Evolutionary conservation across 37 sponge, comb jelly and placozoan species (phyloP).

Genomic region (Theonella swinhoei): DNA sequence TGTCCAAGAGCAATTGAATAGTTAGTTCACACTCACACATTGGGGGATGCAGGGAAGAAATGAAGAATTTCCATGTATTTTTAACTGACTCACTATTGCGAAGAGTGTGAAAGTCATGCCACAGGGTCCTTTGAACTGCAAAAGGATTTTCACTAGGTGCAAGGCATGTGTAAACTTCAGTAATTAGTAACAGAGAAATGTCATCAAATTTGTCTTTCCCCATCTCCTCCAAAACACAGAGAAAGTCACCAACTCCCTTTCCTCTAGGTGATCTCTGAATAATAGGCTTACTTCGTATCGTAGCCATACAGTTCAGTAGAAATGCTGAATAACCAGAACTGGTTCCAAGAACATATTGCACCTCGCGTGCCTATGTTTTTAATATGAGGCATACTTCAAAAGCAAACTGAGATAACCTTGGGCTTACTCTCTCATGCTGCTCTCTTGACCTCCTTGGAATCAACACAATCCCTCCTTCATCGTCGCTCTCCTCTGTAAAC

Average conservation of each 20-base stretch:
- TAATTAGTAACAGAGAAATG: neutral
- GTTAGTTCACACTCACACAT: slow-evolving; percentile 10
- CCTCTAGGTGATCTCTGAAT: slow-evolving; percentile 26
- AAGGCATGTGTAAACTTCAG: neutral
- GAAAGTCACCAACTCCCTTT: neutral
- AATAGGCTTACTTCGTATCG: no score
- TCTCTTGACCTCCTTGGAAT: no score
- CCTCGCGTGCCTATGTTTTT: no score
- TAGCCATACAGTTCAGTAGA: no score
- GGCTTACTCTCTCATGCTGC: no score
- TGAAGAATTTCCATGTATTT: neutral
- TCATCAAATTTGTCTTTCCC: neutral
- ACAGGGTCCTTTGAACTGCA: neutral
- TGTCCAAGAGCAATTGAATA: slow-evolving; percentile 14
- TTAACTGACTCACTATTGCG: neutral
- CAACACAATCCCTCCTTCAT: no score
- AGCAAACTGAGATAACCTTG: no score
- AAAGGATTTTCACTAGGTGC: slow-evolving; percentile 2
- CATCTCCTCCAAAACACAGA: neutral
- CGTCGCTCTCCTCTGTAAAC: no score
- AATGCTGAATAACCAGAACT: no score
- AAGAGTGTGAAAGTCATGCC: neutral
- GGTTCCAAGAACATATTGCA: no score
- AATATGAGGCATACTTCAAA: no score
- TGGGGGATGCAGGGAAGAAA: neutral